Percentiles rank a stretch among this genome's conserved stretches.
Conservation (phyloP, 2,888 invertebrate species). For the Sinodicranocentrus sp. region DNA sequence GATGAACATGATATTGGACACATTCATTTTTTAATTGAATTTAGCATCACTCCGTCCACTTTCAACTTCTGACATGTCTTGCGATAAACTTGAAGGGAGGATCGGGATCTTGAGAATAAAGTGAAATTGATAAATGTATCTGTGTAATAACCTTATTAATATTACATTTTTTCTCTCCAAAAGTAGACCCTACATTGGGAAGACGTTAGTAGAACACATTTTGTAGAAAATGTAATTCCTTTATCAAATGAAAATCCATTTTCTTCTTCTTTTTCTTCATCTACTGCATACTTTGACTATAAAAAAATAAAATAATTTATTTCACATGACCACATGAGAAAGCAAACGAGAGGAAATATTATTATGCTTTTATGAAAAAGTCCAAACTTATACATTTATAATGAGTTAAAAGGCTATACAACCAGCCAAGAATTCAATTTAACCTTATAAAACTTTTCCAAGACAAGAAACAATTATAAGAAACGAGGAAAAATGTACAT, state of each 20-base stretch:
- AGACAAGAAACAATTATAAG: neutral
- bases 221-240: no score
- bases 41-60: no score
- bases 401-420: conserved; percentile 27
- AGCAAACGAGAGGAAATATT: conserved; percentile 30
- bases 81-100: no score
- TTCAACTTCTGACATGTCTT: no score
- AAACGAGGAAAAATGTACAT: neutral
- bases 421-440: conserved; percentile 30
- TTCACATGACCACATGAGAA: conserved; percentile 49
- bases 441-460: neutral
- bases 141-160: no score
- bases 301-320: conserved; percentile 26
- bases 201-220: no score
- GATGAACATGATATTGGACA: no score
- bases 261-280: neutral
- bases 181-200: no score
- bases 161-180: no score
- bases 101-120: no score
- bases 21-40: no score
- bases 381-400: conserved; percentile 43
- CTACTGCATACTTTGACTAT: neutral
- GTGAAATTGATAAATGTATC: no score
- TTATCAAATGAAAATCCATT: conserved; percentile 39
- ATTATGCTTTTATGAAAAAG: conserved; percentile 30